Conservation (phyloP, 2,797 vertebrate genomes). For the Rhinella marina region DNA sequence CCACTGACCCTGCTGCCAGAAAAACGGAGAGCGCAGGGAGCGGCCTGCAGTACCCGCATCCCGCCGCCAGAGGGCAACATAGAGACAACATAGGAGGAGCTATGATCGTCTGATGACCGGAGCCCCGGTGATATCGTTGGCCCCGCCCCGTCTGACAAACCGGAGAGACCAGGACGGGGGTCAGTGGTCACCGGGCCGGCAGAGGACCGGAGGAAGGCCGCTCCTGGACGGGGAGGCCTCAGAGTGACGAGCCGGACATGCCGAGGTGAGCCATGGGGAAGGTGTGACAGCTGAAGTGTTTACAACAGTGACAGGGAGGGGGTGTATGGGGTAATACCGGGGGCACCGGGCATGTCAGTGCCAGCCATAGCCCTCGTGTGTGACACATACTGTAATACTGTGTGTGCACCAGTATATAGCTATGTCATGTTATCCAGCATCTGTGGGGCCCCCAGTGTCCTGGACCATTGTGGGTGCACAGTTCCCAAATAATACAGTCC, state of each 20-base stretch:
- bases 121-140: not conserved
- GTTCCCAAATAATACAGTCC: no score
- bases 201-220: conserved; percentile 16
- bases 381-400: no score
- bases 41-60: not conserved
- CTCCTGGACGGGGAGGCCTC: conserved; percentile 25
- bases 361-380: no score
- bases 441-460: no score
- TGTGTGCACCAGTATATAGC: no score
- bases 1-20: no score
- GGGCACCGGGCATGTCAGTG: no score
- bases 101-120: not conserved
- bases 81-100: conserved; percentile 2
- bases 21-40: not conserved
- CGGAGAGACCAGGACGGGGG: conserved; percentile 1
- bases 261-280: conserved; percentile 43
- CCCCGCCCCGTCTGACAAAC: conserved; percentile 17
- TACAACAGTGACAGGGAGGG: not conserved
- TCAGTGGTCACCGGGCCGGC: not conserved
- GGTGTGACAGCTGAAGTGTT: not conserved
- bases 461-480: no score
- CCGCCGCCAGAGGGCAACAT: not conserved
- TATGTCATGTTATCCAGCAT: no score
- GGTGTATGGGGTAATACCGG: not conserved
- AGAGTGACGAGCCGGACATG: conserved; percentile 36